Evolutionary conservation across 2,113 vertebrate species (phyloP), one percentile per base, ranked within the genome.

Genomic region (Trochalopteron elliotii): DNA sequence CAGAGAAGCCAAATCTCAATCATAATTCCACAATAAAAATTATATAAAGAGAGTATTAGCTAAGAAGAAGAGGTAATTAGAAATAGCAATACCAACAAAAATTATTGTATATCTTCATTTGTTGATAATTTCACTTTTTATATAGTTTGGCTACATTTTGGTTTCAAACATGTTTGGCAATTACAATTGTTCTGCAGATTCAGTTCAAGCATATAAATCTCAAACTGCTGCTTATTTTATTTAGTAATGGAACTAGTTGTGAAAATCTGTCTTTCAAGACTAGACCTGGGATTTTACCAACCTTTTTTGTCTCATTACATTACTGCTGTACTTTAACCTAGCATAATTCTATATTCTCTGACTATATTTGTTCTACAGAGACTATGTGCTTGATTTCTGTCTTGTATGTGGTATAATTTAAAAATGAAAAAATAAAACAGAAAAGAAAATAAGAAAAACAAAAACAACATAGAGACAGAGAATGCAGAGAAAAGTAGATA

Each of bases 401-500:
- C 37, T 56, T 63, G 15, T 28, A 59, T 60, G 50, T 17, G 1
- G 5, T 47, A 33, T 8, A 30, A 20, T 77, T 86, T 71, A 40
- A 80, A 67, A 88, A 23, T 15, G 1, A 8, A 47, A 30, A 30
- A 8, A 47, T n/a, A n/a, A n/a, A n/a, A n/a, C n/a, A n/a, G n/a
- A n/a, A 28, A 40, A 21, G 15, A 7, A 7, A 10, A 5, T 1
- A 23, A 30, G 4, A 5, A 25, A 28, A 12, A 6, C 5, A 59
- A 22, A 31, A 40, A 1, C 18, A 67, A 15, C 33, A n/a, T 3
- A 68, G 27, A 53, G 31, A 30, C 15, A 49, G 10, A 21, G 4
- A 61, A 12, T 8, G 3, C 22, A 60, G 14, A 60, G 55, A 60
- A 80, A 75, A 45, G 13, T 15, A 87, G 15, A 50, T 25, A 24